Base-by-base conservation (phyloP, 2,888 invertebrate species). In the Miltochrista miniata region DNA sequence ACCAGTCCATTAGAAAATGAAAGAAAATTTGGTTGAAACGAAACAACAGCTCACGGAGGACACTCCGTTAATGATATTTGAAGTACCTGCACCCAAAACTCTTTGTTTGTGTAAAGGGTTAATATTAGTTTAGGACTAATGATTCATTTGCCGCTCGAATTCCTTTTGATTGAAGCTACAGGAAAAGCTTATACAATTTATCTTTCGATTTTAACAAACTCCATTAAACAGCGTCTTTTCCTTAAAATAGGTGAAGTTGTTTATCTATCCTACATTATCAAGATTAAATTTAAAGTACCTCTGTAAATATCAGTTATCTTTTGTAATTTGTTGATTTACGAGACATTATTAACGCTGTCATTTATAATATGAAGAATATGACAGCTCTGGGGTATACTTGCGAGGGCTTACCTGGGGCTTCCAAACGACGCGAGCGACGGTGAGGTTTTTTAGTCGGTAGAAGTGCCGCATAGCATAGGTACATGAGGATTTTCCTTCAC, bases 1-100 rank as follows among this genome's bases (percentile, higher is more conserved):
- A 75, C 70, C 76, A 76, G 86, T 85, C 86, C 86, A 88, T 88
- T 89, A 87, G 82, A 86, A 86, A 88, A 86, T 87, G 83, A 86
- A 88, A 86, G 83, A 83, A 83, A 75, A 75, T 81, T 85, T 76
- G 76, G 77, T 79, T 73, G 68, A 76, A 79, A 67, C 66, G 75
- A 76, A 79, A 82, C 74, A 77, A 80, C 72, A 79, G 74, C 72
- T 65, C 64, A 59, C 61, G 60, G 60, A 60, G 61, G 56, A 52
- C 58, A 57, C 55, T 55, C 62, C 52, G 45, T 73, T 70, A 70
- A 76, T 76, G 73, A 77, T 75, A 76, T 76, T 76, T 75, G 72
- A 77, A 74, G 70, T 73, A 69, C 72, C 18, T 24, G 18, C 18
- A 53, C 68, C 73, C 80, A 71, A 56, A 77, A 78, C 65, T 74